Base-by-base conservation (phyloP, 1,140 invertebrate genomes). In the Halesus radiatus region DNA sequence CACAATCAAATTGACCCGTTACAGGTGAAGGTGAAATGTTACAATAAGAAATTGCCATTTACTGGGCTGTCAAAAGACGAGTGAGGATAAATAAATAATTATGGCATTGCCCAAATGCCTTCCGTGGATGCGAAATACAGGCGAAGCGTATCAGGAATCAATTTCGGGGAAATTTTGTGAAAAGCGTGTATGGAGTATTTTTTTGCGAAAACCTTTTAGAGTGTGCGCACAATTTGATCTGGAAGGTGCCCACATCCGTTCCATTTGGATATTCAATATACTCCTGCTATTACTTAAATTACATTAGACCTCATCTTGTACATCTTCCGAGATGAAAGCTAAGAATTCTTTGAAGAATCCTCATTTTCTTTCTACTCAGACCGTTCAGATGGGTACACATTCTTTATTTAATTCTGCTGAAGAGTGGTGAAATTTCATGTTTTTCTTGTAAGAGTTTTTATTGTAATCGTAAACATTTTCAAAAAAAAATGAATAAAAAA, bases 261-360 rank as follows among this genome's bases (percentile, higher is more conserved):
- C 37, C 37, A 20, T 50, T n/a, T 70, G 64, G 62, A 60, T 81
- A 77, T 75, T 81, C 74, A 37, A 77, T 81, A 81, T 73, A 77
- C 80, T 56, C 68, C 53, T 62, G 54, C 73, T 66, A 81, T 81
- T 81, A 81, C 80, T 81, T 73, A 72, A 77, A 81, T 77, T 81
- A 54, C 76, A 81, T 81, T 77, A 77, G 75, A 56, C 60, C 58
- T 56, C 54, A 53, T 50, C 79, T 64, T 26, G 26, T 20, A 23
- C 20, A 23, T 22, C 56, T 4, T 60, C 8, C 23, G 15, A 60
- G 23, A 60, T 22, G 56, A 20, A 23, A 23, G 56, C 18, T 60
- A 20, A 60, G 56, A 60, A 23, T 60, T 60, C 56, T 60, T 60
- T 60, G 56, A 60, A 60, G 37, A 45, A 45, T 45, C 37, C 37